Evolutionary conservation across 2,888 invertebrate genomes (phyloP), one percentile per base, ranked within the genome.

Genomic region (Tiliacea citrago): DNA sequence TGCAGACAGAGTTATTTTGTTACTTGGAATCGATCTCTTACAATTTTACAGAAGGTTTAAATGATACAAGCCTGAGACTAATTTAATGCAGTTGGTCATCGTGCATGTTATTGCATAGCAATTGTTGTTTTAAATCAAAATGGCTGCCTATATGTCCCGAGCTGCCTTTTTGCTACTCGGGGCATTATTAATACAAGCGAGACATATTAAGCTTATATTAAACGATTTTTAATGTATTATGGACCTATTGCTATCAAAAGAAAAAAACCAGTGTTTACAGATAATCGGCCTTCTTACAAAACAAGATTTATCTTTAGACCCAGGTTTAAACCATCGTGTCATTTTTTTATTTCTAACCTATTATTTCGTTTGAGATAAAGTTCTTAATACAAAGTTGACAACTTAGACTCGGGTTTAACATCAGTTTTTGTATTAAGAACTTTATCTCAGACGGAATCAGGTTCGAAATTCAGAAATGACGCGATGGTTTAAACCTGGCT

Each of bases 21-120:
- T 42, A 47, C 24, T 60, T 57, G 24, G n/a, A 63, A 58, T 47
- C 53, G 70, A 76, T 79, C 79, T 79, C 79, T 68, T 47, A 68
- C 21, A 13, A 5, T 35, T 66, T 75, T 58, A 55, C 13, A 35
- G 10, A 71, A 47, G 18, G 10, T 39, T 58, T 21, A 18, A 51
- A 51, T 53, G 8, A 49, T 62, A 62, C 12, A 66, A 71, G n/a
- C 12, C 51, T 53, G 7, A 65, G 7, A 21, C 4, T 18, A 29
- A 39, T 0, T n/a, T 18, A n/a, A 3, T 29, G n/a, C 12, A 61
- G 62, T 47, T 60, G 9, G 8, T 12, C 5, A n/a, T n/a, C 5
- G 35, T 51, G 29, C 16, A 12, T 18, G 18, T n/a, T 39, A 39
- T 61, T 39, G 21, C n/a, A 61, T 13, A 1, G 8, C 24, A 16